Evolutionary conservation across 1,140 invertebrate species (phyloP).

Genomic region (Papilio aristodemus): DNA sequence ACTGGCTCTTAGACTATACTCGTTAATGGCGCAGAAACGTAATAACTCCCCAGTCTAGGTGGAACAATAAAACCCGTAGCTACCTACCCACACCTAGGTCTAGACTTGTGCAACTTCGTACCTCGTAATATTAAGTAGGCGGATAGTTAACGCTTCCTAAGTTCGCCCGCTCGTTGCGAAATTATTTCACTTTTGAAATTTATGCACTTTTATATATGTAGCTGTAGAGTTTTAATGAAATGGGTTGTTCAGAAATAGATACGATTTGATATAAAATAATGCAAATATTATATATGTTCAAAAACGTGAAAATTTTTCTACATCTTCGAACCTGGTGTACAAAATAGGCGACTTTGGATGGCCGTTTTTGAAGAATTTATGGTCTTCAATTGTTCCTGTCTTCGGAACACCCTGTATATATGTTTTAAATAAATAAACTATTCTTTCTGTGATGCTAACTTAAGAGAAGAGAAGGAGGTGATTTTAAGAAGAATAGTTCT

Average conservation of each 20-base stretch:
- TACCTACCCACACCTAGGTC: slow-evolving; percentile 36
- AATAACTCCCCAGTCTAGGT: slow-evolving; percentile 39
- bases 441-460: too few relatives aligned
- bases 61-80: slow-evolving; percentile 52
- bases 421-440: too few relatives aligned
- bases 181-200: slow-evolving; percentile 11
- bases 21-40: slow-evolving; percentile 54
- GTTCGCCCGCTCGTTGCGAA: slow-evolving; percentile 4
- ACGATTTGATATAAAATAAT: not conserved
- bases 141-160: slow-evolving; percentile 24
- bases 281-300: too few relatives aligned
- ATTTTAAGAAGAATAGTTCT: too few relatives aligned
- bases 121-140: slow-evolving; percentile 22
- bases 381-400: too few relatives aligned
- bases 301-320: too few relatives aligned
- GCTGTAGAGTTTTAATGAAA: not conserved
- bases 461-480: too few relatives aligned
- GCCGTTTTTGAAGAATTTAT: too few relatives aligned
- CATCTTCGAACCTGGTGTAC: too few relatives aligned
- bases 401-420: too few relatives aligned
- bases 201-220: not conserved
- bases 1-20: slow-evolving; percentile 46
- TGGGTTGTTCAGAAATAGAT: not conserved
- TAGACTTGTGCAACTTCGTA: slow-evolving; percentile 26
- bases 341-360: too few relatives aligned